Percentiles rank a stretch among this genome's conserved stretches.
Evolutionary conservation across 2,797 vertebrate species (phyloP).

Genomic region (Sebastes taczanowskii): DNA sequence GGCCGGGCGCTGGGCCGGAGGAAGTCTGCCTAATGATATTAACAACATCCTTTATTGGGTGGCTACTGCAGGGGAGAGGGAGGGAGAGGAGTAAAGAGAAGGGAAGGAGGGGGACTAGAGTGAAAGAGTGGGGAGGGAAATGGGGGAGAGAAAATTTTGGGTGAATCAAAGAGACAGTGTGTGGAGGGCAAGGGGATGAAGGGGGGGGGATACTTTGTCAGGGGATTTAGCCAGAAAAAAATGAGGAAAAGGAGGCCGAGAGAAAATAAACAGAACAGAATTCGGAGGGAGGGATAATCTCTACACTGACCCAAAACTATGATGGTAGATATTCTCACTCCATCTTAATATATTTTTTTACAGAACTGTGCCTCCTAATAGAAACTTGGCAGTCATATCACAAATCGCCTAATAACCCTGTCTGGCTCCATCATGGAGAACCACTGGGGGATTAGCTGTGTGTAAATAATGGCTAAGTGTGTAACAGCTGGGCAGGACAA

Average conservation of each 20-base stretch:
- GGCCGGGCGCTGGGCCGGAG: slow-evolving; percentile 66
- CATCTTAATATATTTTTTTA: slow-evolving; percentile 31
- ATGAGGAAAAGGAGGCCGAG: not conserved
- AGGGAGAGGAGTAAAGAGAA: not conserved
- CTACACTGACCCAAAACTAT: not conserved
- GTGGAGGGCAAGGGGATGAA: not conserved
- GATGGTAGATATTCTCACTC: slow-evolving; percentile 1
- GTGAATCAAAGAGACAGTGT: slow-evolving; percentile 41
- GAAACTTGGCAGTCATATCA: slow-evolving; percentile 40
- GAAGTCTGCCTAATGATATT: slow-evolving; percentile 81
- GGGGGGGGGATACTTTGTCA: not conserved
- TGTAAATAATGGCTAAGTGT: slow-evolving; percentile 31
- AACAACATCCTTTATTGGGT: slow-evolving; percentile 81
- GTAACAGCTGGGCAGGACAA: slow-evolving; percentile 16
- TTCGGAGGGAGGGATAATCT: slow-evolving; percentile 17
- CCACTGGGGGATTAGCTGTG: slow-evolving; percentile 23
- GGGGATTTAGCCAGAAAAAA: slow-evolving; percentile 31
- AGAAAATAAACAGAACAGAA: slow-evolving; percentile 21
- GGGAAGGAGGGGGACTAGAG: not conserved
- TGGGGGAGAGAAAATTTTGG: not conserved
- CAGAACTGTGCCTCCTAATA: slow-evolving; percentile 18
- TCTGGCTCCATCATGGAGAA: slow-evolving; percentile 24
- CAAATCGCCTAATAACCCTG: slow-evolving; percentile 47
- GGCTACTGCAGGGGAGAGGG: slow-evolving; percentile 50
- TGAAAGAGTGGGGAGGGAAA: slow-evolving; percentile 8